Evolutionary conservation across 2,888 invertebrate species (phyloP), one percentile per base, ranked within the genome.

Genomic region (Drosophila nr. medialis): DNA sequence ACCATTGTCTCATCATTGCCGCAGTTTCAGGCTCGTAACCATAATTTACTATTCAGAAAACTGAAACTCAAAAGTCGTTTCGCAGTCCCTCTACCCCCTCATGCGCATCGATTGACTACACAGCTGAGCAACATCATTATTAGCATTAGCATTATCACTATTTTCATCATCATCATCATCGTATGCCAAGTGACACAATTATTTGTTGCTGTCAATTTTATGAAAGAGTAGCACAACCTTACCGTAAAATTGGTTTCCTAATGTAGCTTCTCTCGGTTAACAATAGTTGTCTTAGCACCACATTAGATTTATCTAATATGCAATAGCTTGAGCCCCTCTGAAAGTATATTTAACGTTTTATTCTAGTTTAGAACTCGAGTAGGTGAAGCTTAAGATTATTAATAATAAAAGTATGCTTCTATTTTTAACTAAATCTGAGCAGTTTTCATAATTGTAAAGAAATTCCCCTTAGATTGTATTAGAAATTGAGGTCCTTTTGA

Each of bases 51-150:
- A 83, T 85, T 88, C 85, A 85, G 70, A 85, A 83, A 88, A 88
- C 80, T 85, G 88, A 83, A 86, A 85, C 86, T 88, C 86, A 64
- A 88, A 85, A 88, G 83, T 81, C 86, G 73, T 85, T 85, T 88
- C 64, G 72, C 88, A 85, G 77, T 68, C 24, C n/a, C n/a, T 29
- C 24, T 4, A 5, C 21, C 38, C 54, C 54, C 40, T 40, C 56
- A 32, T 24, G 18, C 5, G 4, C 36, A 5, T 10, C 11, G 18
- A 13, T 27, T 53, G 4, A 10, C 10, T 30, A 1, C 50, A 30
- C 32, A 24, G 34, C 60, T 53, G 63, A 24, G n/a, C 62, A 61
- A 42, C 68, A 59, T 34, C 66, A 73, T 64, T 54, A 59, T 42
- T 65, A 34, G 45, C 30, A 21, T 63, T 58, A 53, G 60, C 53